Base-by-base conservation (phyloP, 1,140 invertebrate genomes). In the Ditylenchus dipsaci region DNA sequence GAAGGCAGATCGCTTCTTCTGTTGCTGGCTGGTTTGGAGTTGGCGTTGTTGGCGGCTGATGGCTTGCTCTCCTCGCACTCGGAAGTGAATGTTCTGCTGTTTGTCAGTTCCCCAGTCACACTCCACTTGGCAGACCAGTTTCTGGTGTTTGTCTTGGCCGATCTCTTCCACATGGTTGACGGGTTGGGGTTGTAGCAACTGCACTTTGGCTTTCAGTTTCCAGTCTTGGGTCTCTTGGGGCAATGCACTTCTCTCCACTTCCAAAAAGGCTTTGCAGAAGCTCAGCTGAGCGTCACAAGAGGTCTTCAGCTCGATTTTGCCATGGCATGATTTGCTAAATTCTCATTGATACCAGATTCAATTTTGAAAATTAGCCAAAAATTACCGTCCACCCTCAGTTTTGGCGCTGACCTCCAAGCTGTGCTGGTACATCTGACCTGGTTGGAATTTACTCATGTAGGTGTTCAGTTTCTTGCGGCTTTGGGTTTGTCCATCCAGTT, bases 61-160 rank as follows among this genome's bases (percentile, higher is more conserved):
- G 21, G 26, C 60, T 45, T 58, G 47, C 30, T 7, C 42, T 45
- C 15, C 42, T 23, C 43, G 76, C 30, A 74, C 27, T 21, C 72
- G 69, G 27, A 77, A 19, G 59, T 69, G 71, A 7, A 74, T 63
- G 23, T 49, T n/a, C 26, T 77, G 60, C 69, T 75, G 49, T 1
- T 71, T 8, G 23, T 73, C 73, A 65, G 63, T 30, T 33, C 71
- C 75, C 71, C 71, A 73, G 29, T 76, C 47, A 23, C 33, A 23
- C 11, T 73, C 62, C n/a, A 26, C 47, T 45, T 62, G 19, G 1
- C 47, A 45, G 75, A 73, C 42, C 49, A 73, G 29, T 45, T 33
- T 62, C 5, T 47, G 26, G 21, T 71, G 69, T 27, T 43, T 63
- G 58, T 33, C 75, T 23, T 45, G 15, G 57, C 72, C 71, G 9